Evolutionary conservation across 2,113 vertebrate species (phyloP).

Genomic region (Neofelis nebulosa): DNA sequence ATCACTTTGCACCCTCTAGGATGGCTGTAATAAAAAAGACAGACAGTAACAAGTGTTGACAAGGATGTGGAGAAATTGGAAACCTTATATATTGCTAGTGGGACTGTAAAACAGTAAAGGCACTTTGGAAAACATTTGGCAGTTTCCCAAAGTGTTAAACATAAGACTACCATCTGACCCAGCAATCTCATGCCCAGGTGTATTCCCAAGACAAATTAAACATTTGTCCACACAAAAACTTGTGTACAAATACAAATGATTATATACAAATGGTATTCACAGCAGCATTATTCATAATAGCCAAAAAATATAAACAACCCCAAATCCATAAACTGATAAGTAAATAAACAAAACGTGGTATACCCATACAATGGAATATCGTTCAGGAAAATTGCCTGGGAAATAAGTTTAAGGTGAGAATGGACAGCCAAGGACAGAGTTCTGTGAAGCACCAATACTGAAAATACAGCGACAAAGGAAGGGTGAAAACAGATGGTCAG

Average conservation of each 20-base stretch:
- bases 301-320: neutral
- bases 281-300: neutral
- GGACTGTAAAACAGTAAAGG: neutral
- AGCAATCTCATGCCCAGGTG: neutral
- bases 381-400: neutral
- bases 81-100: neutral
- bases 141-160: neutral
- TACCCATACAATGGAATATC: neutral
- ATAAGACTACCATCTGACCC: neutral
- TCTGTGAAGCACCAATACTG: neutral
- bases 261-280: neutral
- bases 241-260: neutral
- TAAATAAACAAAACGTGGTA: neutral
- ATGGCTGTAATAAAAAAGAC: neutral
- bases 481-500: neutral
- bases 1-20: too few relatives aligned
- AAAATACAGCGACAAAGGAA: neutral
- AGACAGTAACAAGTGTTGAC: neutral
- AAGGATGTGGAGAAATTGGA: neutral
- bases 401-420: neutral
- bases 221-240: neutral
- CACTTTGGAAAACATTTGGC: neutral
- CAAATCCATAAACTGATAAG: neutral
- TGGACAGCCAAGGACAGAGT: neutral
- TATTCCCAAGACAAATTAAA: neutral